Evolutionary conservation across 92 coral and sea anemone genomes (phyloP), one percentile per base, ranked within the genome.

Genomic region (Montipora capitata): DNA sequence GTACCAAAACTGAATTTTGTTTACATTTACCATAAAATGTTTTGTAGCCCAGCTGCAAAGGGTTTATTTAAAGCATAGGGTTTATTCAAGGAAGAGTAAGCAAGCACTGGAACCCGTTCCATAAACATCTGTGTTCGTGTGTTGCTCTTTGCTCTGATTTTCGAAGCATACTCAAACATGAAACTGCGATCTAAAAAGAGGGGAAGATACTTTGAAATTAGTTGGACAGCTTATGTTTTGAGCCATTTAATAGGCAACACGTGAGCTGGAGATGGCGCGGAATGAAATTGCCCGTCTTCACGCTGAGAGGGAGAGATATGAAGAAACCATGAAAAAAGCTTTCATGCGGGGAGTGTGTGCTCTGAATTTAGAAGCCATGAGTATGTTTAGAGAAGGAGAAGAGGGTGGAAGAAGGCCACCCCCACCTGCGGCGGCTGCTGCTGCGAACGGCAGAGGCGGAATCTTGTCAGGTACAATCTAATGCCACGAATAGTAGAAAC

Each of bases 331-430:
- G 99, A 97, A 97, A 92, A 97, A 97, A 58, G 99, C 99, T 2
- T 97, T 97, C 75, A 97, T 97, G 99, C 83, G 99, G 39, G 99
- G 99, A 44, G 99, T 97, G 62, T 97, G 99, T 78, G 99, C 99
- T 3, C 88, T 97, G 80, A 97, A 97, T 44, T 95, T 97, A 9
- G 99, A 97, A 66, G 99, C 99, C 78, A 97, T 97, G 99, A 93
- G 91, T 12, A 97, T 97, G 99, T 97, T 97, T 64, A 92, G 95
- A 78, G 98, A 96, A 74, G 96, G 98, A 41, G 99, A 97, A 51
- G 97, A 95, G 71, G 99, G 92, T 2, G 98, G 96, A 16, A 70
- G 92, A 66, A 56, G 82, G 52, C 87, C 87, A 0, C 62, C 80
- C 0, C 72, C 79, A 6, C 17, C 72, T 35, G 70, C 79, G 2